Evolutionary conservation across 2,888 invertebrate genomes (phyloP).

Genomic region (Euplagia quadripunctaria): DNA sequence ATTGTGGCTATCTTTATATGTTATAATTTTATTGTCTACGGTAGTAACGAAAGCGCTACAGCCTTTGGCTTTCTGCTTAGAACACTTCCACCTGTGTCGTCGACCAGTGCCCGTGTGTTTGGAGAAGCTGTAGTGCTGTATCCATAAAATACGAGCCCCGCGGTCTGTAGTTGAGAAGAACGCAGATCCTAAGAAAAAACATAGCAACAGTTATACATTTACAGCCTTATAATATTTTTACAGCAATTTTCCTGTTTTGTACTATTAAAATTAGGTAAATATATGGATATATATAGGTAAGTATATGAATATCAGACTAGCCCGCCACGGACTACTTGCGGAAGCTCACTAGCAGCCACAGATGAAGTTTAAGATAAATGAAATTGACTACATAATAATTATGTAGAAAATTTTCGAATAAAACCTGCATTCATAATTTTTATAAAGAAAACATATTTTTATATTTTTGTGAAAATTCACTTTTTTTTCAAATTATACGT

Average conservation of each 20-base stretch:
- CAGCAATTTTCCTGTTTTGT: not conserved
- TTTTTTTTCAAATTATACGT: too few species aligned
- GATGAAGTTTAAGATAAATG: too few species aligned
- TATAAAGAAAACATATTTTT: too few species aligned
- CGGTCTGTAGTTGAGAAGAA: not conserved
- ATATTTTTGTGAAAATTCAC: too few species aligned
- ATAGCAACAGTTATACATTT: not conserved
- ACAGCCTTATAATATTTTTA: not conserved
- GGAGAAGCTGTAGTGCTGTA: not conserved
- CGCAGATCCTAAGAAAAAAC: not conserved
- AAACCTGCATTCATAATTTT: too few species aligned
- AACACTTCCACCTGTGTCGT: conserved; percentile 10
- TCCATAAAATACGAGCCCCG: not conserved
- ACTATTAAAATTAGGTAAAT: not conserved
- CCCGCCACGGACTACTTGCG: not conserved
- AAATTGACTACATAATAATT: too few species aligned
- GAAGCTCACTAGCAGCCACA: too few species aligned
- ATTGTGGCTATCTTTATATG: conserved; percentile 14
- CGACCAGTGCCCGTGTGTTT: not conserved
- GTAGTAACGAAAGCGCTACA: conserved; percentile 3
- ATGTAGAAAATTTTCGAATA: too few species aligned
- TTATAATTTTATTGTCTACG: conserved; percentile 4
- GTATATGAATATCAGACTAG: not conserved
- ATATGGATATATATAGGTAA: too few species aligned
- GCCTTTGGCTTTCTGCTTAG: not conserved